These are phyloP conservation scores for Psittacula cyanocephala DNA, from an alignment of 2,113 vertebrate genomes.

Conservation along the genomic window DNA sequence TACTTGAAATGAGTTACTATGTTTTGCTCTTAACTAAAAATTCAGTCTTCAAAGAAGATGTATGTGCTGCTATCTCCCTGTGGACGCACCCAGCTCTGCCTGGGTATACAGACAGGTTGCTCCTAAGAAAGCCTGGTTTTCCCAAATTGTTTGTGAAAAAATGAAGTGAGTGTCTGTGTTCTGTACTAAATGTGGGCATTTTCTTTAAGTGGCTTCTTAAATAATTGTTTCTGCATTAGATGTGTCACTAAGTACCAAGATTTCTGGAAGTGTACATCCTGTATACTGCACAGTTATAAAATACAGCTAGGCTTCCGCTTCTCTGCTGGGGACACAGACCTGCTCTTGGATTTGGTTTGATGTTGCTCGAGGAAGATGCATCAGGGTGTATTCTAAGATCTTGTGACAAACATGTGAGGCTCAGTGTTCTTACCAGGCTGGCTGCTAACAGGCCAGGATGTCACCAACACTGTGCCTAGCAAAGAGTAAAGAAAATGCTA, in stretches of 20 bases:
- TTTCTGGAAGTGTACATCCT: not conserved
- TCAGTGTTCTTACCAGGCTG: not conserved
- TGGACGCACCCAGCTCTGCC: not conserved
- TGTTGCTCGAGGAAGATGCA: not conserved
- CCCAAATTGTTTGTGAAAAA: not conserved
- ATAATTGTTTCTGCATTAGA: not conserved
- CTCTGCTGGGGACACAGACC: not conserved
- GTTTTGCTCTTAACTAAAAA: not conserved
- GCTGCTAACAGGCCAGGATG: not conserved
- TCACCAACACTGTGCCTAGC: not conserved
- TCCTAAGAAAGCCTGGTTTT: not conserved
- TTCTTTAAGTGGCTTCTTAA: not conserved
- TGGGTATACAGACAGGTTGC: not conserved
- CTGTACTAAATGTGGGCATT: not conserved
- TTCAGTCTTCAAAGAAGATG: not conserved
- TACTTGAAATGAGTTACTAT: not conserved
- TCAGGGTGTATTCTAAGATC: not conserved
- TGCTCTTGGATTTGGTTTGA: not conserved
- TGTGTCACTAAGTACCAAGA: not conserved
- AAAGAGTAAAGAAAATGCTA: not conserved
- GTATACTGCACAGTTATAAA: not conserved
- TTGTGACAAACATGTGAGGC: not conserved
- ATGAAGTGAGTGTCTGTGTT: not conserved
- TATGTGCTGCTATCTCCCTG: fast-evolving
- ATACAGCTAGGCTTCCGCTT: not conserved